phyloP scores from a whole-genome alignment of 2,113 vertebrate species.

The Myiopsitta monachus region DNA sequence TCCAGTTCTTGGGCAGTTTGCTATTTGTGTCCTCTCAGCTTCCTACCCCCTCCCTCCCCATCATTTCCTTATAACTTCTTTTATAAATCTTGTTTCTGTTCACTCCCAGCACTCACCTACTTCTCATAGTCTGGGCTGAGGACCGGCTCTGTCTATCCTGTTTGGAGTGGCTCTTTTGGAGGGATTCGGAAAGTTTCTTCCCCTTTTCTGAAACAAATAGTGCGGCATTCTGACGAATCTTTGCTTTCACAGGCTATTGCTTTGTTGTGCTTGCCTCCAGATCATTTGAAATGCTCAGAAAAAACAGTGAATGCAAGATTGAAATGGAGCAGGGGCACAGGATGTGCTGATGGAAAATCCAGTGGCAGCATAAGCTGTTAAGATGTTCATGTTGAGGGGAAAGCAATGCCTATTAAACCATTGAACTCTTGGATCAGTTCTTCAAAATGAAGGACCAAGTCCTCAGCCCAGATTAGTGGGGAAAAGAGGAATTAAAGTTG shows the following conservation, averaged over 20 bases:
- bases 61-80: neutral
- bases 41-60: neutral
- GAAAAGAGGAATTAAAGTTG: neutral
- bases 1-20: neutral
- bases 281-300: neutral
- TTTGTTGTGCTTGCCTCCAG: neutral
- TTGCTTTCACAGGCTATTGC: neutral
- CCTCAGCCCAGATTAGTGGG: neutral
- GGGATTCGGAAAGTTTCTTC: neutral
- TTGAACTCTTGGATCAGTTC: neutral
- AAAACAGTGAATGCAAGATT: neutral
- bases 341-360: neutral
- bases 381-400: neutral
- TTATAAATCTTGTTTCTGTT: neutral
- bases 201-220: neutral
- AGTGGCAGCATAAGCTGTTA: neutral
- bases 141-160: neutral
- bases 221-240: neutral
- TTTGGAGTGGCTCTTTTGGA: neutral
- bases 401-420: neutral
- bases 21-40: neutral
- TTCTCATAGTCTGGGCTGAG: neutral
- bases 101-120: neutral
- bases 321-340: neutral
- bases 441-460: neutral